Percentiles rank a stretch among this genome's conserved stretches.
phyloP scores from a whole-genome alignment of 2,797 vertebrate genomes.

The Fratercula arctica region DNA sequence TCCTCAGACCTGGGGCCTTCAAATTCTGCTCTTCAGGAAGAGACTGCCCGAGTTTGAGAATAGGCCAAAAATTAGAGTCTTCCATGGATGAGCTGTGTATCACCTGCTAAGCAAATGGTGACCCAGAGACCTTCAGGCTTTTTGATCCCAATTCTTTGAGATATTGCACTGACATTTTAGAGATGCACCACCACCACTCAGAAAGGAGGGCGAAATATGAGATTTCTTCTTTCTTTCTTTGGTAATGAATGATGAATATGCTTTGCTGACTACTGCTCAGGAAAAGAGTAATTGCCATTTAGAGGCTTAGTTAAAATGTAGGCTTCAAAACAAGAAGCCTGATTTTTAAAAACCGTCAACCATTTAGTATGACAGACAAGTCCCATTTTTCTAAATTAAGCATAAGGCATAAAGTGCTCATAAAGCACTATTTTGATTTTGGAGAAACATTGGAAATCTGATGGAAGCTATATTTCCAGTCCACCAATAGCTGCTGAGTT shows the following conservation, averaged over 20 bases:
- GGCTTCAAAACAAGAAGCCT: neutral
- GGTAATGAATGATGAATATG: neutral
- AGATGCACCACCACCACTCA: neutral
- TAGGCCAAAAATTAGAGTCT: neutral
- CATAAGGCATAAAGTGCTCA: neutral
- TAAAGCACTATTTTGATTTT: slow-evolving; percentile 8
- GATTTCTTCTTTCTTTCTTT: neutral
- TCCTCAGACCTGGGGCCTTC: neutral
- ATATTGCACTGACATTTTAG: neutral
- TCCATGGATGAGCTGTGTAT: neutral
- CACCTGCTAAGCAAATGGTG: neutral
- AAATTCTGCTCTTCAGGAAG: neutral
- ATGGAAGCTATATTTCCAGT: neutral
- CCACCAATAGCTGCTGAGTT: neutral
- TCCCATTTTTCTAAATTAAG: slow-evolving; percentile 23
- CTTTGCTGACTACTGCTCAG: neutral
- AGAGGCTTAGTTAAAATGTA: neutral
- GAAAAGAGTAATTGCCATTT: neutral
- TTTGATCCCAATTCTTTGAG: neutral
- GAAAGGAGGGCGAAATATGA: neutral
- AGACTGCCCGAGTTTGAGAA: neutral
- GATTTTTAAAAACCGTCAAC: neutral
- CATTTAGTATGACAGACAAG: neutral
- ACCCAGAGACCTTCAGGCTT: neutral
- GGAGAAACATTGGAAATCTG: neutral